Conservation (phyloP, 2,113 vertebrate genomes). For the Platysteira castanea region DNA sequence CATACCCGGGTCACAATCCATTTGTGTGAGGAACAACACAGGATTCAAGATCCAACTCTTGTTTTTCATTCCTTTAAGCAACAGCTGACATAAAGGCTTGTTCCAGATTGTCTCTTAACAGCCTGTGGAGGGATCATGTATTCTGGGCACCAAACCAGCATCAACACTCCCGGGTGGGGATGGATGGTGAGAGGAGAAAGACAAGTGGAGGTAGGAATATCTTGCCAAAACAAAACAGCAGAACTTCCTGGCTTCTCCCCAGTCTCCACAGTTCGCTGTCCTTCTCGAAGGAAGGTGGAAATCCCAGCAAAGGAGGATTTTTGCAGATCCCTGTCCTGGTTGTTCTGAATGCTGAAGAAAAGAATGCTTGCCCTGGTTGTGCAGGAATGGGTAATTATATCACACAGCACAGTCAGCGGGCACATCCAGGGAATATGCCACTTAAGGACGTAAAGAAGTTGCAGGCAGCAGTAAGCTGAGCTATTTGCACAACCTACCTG, state of each 20-base stretch:
- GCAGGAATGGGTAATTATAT: neutral
- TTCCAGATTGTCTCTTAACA: conserved; percentile 35
- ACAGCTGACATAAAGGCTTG: neutral
- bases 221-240: neutral
- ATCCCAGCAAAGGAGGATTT: neutral
- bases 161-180: neutral
- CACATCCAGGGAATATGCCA: neutral
- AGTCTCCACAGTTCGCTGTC: neutral
- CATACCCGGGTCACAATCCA: neutral
- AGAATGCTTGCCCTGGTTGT: neutral
- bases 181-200: neutral
- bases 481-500: neutral
- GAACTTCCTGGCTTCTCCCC: neutral
- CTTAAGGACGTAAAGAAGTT: neutral
- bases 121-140: neutral
- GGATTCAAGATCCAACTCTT: neutral
- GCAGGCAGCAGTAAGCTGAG: neutral
- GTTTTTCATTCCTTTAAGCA: conserved; percentile 4
- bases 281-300: neutral
- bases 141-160: conserved; percentile 49
- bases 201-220: neutral
- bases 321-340: neutral
- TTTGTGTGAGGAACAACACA: conserved; percentile 15
- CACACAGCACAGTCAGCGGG: neutral
- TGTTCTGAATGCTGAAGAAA: neutral